Evolutionary conservation across 2,113 vertebrate genomes (phyloP).

Genomic region (Urocynchramus pylzowi): DNA sequence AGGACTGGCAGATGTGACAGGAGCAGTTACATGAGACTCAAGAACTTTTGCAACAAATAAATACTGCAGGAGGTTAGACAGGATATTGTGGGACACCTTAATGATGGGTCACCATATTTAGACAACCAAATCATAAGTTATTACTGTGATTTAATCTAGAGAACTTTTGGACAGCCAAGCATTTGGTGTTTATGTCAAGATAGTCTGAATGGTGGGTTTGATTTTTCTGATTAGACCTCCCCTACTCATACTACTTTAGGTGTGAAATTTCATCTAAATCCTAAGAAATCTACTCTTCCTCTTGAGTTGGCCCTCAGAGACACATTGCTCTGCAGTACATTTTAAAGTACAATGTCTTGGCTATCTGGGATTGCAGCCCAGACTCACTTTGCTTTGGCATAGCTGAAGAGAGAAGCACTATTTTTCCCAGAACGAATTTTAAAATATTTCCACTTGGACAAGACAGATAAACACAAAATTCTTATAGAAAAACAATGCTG

Average conservation of each 20-base stretch:
- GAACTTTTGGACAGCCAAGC: neutral
- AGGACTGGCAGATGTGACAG: neutral
- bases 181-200: neutral
- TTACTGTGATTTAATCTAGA: neutral
- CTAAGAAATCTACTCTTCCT: neutral
- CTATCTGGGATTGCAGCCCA: neutral
- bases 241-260: neutral
- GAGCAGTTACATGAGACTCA: neutral
- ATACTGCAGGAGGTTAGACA: neutral
- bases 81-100: neutral
- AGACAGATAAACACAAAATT: neutral
- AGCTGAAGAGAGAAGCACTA: neutral
- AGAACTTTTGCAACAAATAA: neutral
- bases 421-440: neutral
- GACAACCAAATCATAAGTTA: neutral
- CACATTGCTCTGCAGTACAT: neutral
- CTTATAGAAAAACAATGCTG: accelerated
- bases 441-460: neutral
- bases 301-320: neutral
- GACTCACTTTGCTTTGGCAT: neutral
- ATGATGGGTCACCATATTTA: neutral
- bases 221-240: neutral
- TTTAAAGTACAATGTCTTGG: neutral
- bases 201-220: neutral
- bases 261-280: neutral